Conservation (phyloP, 2,888 invertebrate genomes). For the Drosophila seclusa region DNA sequence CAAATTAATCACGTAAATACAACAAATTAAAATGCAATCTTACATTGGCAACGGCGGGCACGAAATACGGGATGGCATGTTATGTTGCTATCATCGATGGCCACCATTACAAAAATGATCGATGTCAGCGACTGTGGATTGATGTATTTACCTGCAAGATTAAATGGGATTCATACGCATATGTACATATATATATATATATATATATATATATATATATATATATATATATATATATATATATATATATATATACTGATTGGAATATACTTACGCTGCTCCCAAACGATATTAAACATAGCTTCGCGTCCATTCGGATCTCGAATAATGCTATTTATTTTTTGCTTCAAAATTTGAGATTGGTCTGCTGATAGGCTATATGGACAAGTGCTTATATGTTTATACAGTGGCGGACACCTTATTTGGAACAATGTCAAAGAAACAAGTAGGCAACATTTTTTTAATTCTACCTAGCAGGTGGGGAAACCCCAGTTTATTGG, state of each 20-base stretch:
- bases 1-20: background rate
- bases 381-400: background rate
- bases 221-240: too few species aligned
- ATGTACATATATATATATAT: too few species aligned
- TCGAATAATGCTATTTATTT: slow-evolving; percentile 68
- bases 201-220: too few species aligned
- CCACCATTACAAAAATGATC: slow-evolving; percentile 81
- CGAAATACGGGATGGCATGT: slow-evolving; percentile 82
- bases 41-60: slow-evolving; percentile 81
- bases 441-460: too few species aligned
- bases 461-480: too few species aligned
- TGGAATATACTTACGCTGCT: slow-evolving; percentile 74
- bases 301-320: slow-evolving; percentile 55
- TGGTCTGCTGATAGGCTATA: slow-evolving; percentile 63
- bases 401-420: too few species aligned
- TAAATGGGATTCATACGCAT: background rate
- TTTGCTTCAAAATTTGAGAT: slow-evolving; percentile 41
- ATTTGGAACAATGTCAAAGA: too few species aligned
- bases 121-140: slow-evolving; percentile 78
- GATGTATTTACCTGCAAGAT: slow-evolving; percentile 78
- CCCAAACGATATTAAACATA: slow-evolving; percentile 75
- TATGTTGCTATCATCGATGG: slow-evolving; percentile 54
- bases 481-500: too few species aligned
- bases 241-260: background rate
- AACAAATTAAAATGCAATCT: slow-evolving; percentile 22